A percentile compares a stretch with the other conserved stretches of the same genome.
phyloP scores from a whole-genome alignment of 1,140 invertebrate genomes.

The Tetramorium alpestre region DNA sequence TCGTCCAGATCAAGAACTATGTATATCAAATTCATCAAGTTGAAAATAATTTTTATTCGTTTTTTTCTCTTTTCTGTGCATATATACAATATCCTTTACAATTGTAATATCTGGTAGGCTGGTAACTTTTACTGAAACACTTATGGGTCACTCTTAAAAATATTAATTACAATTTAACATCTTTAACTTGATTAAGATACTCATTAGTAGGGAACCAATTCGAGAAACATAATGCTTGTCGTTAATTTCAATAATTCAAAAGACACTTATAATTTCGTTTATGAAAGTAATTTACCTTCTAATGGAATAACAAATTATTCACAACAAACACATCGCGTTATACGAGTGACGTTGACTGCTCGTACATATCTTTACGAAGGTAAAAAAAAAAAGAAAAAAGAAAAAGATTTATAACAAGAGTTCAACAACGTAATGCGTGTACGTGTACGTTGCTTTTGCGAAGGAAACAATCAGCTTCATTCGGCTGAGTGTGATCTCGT shows the following conservation, averaged over 20 bases:
- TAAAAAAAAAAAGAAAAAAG: background rate
- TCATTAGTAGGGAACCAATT: background rate
- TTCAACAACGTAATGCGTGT: background rate
- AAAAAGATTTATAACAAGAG: background rate
- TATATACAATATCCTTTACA: constrained; percentile 29
- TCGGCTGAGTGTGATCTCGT: background rate
- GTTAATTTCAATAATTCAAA: background rate
- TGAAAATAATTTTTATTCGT: background rate
- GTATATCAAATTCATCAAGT: too few species aligned
- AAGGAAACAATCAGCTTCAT: background rate
- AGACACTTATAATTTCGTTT: background rate
- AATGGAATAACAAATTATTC: constrained; percentile 24
- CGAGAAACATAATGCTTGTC: background rate
- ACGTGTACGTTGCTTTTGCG: background rate
- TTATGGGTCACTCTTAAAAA: constrained; percentile 18
- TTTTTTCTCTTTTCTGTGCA: constrained; percentile 33
- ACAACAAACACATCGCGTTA: background rate
- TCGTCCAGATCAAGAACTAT: too few species aligned
- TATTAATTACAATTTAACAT: constrained; percentile 17
- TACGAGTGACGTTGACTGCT: background rate
- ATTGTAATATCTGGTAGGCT: background rate
- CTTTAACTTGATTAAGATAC: background rate
- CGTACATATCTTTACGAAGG: background rate
- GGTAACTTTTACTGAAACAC: constrained; percentile 27
- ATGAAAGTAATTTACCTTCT: constrained; percentile 14